Conservation (phyloP, 2,888 invertebrate species). For the Archaeoteleia sp. region DNA sequence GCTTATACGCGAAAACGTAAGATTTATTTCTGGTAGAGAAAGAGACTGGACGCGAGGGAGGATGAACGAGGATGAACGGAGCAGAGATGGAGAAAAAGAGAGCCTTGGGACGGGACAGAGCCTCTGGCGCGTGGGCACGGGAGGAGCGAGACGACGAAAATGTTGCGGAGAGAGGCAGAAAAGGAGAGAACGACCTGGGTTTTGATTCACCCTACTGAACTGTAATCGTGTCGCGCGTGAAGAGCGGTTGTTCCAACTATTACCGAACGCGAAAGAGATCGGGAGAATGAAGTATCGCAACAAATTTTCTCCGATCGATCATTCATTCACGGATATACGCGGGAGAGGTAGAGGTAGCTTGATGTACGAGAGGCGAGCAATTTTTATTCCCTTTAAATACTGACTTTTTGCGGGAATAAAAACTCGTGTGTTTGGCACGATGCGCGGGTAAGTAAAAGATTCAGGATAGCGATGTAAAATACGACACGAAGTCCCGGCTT, state of each 20-base stretch:
- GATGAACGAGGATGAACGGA: conserved; percentile 53
- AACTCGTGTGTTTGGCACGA: too few relatives aligned
- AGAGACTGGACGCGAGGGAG: conserved; percentile 26
- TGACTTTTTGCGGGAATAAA: conserved; percentile 9
- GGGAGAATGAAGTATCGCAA: conserved; percentile 10
- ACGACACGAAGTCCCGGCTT: too few relatives aligned
- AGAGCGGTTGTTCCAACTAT: conserved; percentile 60
- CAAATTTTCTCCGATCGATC: conserved; percentile 4
- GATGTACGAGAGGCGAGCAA: too few relatives aligned
- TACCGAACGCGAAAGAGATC: conserved; percentile 54
- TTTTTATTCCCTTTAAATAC: conserved; percentile 1
- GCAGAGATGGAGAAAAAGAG: conserved; percentile 42
- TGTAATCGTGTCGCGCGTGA: conserved; percentile 62
- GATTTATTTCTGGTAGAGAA: conserved; percentile 68
- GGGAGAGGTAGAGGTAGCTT: not conserved
- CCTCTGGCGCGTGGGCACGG: conserved; percentile 49
- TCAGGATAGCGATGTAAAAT: too few relatives aligned
- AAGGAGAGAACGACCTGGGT: conserved; percentile 21
- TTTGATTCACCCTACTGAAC: conserved; percentile 58
- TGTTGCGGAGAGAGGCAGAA: conserved; percentile 2
- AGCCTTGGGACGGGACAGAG: conserved; percentile 41
- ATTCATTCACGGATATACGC: not conserved
- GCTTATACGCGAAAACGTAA: conserved; percentile 74
- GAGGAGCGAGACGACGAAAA: conserved; percentile 13
- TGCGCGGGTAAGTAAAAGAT: too few relatives aligned